Base-by-base conservation (phyloP, 2,797 vertebrate genomes). In the Sebastes trivittatus region DNA sequence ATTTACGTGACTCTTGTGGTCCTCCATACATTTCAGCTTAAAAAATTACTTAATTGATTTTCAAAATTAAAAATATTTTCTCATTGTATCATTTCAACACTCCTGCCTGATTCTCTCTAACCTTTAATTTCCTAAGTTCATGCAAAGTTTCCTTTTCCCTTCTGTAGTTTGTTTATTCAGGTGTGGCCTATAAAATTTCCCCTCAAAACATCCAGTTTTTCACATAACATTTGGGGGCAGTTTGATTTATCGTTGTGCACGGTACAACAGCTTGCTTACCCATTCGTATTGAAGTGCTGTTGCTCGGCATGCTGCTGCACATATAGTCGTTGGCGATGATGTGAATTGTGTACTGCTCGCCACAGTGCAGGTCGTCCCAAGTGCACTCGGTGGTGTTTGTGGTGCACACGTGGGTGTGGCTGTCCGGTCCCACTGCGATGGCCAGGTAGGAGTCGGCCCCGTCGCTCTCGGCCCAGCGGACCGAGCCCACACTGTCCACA, bases 311-410 rank as follows among this genome's bases (percentile, higher is more conserved):
- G 79, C 95, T 96, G 81, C 23, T 93, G 87, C 96, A 96, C 16
- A 59, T 13, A 54, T 88, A 32, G 69, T 95, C 86, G 0, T 81
- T 87, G 58, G 96, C 94, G 0, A 94, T 20, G 7, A 96, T 88
- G 0, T 89, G 87, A 13, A 96, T 52, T 0, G 77, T 91, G 85
- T 97, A 97, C 4, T 23, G 14, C 60, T 96, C 92, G 3, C 96
- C 95, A 7, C 96, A 97, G 69, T 91, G 87, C 77, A 97, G 86
- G 69, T 95, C 83, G 1, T 84, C 59, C 92, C 94, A 96, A 59
- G 81, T 88, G 85, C 95, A 96, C 34, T 1, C 72, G 62, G 93
- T 94, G 61, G 67, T 77, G 67, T 90, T 92, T 23, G 94, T 90
- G 76, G 61, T 79, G 75, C 94, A 96, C 20, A 75, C 29, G 62